phyloP scores from a whole-genome alignment of 2,888 invertebrate species.

The Antheraea assamensis region DNA sequence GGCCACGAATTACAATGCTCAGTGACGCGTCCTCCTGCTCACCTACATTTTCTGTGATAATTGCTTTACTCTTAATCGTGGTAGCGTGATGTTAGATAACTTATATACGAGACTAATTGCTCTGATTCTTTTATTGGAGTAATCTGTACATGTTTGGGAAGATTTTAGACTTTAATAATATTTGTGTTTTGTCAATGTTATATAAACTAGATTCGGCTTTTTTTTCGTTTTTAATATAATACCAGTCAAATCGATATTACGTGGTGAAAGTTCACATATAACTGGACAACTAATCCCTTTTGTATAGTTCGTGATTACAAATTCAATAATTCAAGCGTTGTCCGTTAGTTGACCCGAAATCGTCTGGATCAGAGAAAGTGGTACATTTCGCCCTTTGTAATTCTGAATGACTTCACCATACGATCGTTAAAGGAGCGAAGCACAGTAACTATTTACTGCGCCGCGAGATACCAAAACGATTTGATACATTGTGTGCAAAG shows the following conservation, averaged over 20 bases:
- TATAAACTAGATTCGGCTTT: too few relatives aligned
- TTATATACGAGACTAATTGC: too few relatives aligned
- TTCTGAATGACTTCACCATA: conserved; percentile 22
- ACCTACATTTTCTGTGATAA: too few relatives aligned
- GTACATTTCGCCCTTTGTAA: conserved; percentile 37
- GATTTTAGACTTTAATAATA: too few relatives aligned
- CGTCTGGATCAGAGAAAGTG: conserved; percentile 45
- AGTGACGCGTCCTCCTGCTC: too few relatives aligned
- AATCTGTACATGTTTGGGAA: too few relatives aligned
- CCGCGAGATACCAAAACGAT: not conserved
- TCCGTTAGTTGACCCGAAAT: conserved; percentile 61
- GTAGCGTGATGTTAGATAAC: too few relatives aligned
- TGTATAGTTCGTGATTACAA: conserved; percentile 16
- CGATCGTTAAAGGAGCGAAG: not conserved
- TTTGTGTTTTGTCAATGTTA: too few relatives aligned
- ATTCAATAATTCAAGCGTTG: conserved; percentile 34
- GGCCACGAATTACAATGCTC: too few relatives aligned
- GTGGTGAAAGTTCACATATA: not conserved
- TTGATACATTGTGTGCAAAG: not conserved
- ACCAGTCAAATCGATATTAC: not conserved
- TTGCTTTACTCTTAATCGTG: too few relatives aligned
- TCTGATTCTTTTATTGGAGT: too few relatives aligned
- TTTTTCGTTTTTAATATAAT: too few relatives aligned
- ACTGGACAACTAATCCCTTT: not conserved
- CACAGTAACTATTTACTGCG: not conserved